Conservation (phyloP, 2,888 invertebrate species). For the Drosophila basisetae region DNA sequence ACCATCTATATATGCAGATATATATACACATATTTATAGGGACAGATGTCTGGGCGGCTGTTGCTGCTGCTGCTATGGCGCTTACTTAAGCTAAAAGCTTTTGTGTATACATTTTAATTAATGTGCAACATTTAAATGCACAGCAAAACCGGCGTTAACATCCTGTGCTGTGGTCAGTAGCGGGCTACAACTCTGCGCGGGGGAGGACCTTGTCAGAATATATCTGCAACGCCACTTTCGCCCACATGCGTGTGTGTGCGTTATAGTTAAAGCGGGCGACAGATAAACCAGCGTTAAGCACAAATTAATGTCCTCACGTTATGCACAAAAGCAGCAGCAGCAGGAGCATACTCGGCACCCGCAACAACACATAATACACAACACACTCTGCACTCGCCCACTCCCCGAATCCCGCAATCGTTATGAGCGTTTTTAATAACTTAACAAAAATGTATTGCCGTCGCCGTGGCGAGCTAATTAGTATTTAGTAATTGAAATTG, state of each 20-base stretch:
- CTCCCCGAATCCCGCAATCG: not conserved
- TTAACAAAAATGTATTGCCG: slow-evolving; percentile 76
- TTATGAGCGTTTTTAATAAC: slow-evolving; percentile 66
- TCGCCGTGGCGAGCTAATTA: slow-evolving; percentile 61
- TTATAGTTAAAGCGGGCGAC: slow-evolving; percentile 66
- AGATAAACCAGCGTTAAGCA: slow-evolving; percentile 77
- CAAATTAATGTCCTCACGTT: slow-evolving; percentile 79
- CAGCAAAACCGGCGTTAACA: slow-evolving; percentile 59
- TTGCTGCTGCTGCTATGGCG: slow-evolving; percentile 26
- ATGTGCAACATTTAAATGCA: slow-evolving; percentile 81
- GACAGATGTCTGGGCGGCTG: slow-evolving; percentile 38
- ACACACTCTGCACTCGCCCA: not conserved
- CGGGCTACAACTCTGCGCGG: not conserved
- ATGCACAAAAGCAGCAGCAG: slow-evolving; percentile 50
- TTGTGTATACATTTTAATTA: slow-evolving; percentile 80
- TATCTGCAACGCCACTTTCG: slow-evolving; percentile 22
- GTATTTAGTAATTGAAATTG: slow-evolving; percentile 79
- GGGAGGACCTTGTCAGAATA: slow-evolving; percentile 4
- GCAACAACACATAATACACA: not conserved
- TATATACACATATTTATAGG: slow-evolving; percentile 18
- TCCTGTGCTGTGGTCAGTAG: slow-evolving; percentile 39
- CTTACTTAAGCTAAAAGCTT: slow-evolving; percentile 81
- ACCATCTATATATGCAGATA: not conserved
- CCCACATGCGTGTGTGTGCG: slow-evolving; percentile 62
- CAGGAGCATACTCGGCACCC: not conserved